phyloP scores from a whole-genome alignment of 2,797 vertebrate genomes.

The Cichlasoma orientale region DNA sequence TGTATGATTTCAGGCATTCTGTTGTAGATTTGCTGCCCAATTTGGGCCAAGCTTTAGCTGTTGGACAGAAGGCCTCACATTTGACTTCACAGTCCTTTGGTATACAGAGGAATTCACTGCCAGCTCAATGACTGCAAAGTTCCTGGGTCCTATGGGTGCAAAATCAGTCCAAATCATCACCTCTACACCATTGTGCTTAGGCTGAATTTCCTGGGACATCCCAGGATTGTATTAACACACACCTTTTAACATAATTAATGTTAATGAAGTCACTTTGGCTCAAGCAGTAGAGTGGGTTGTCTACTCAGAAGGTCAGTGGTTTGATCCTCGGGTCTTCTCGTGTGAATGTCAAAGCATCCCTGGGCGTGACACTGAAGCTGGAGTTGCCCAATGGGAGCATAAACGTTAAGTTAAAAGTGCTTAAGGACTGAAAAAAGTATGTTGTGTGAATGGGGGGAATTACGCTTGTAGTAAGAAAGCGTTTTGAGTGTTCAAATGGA shows the following conservation, averaged over 20 bases:
- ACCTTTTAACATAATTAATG: neutral
- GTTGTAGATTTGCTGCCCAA: neutral
- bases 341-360: neutral
- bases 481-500: no score
- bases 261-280: neutral
- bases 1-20: neutral
- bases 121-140: neutral
- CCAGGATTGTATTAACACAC: neutral
- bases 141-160: neutral
- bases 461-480: no score
- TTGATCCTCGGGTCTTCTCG: neutral
- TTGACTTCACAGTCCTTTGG: neutral
- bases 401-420: neutral
- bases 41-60: neutral
- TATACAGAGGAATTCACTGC: neutral
- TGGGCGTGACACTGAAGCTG: neutral
- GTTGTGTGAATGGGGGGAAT: no score
- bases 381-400: neutral
- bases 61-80: neutral
- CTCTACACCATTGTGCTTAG: neutral
- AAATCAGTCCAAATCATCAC: neutral
- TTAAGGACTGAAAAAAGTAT: neutral
- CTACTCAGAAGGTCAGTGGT: neutral
- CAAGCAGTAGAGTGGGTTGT: neutral
- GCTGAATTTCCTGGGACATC: neutral